Conservation (phyloP, 2,888 invertebrate species). For the Erebia aethiops region DNA sequence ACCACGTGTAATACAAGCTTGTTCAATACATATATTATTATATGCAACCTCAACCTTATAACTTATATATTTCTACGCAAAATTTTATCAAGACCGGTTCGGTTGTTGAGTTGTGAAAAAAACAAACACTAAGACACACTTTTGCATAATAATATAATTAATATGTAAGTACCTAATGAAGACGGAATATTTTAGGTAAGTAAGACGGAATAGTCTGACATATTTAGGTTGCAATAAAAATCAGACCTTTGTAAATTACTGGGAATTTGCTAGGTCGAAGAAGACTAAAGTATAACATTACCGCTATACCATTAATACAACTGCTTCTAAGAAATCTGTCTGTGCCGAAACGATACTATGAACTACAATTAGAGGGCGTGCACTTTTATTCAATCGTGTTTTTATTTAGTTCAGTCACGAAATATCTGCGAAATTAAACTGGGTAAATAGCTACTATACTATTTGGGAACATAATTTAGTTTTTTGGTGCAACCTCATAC, state of each 20-base stretch:
- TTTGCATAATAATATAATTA: too few relatives aligned
- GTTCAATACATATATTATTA: too few relatives aligned
- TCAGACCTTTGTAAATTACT: slow-evolving; percentile 4
- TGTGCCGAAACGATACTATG: slow-evolving; percentile 18
- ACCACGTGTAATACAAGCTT: too few relatives aligned
- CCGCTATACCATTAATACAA: background rate
- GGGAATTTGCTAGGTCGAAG: background rate
- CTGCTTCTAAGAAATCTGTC: slow-evolving; percentile 19
- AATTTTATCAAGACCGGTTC: too few relatives aligned
- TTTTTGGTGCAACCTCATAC: background rate
- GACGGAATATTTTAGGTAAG: too few relatives aligned
- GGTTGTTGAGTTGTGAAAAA: too few relatives aligned
- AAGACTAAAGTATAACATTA: slow-evolving; percentile 1
- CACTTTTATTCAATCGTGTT: slow-evolving; percentile 47
- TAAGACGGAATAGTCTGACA: too few relatives aligned
- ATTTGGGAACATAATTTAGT: background rate
- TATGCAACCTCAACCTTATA: too few relatives aligned
- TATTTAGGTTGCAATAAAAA: slow-evolving; percentile 1
- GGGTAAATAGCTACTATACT: slow-evolving; percentile 8
- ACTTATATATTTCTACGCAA: too few relatives aligned
- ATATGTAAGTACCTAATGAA: too few relatives aligned
- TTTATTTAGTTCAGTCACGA: slow-evolving; percentile 54
- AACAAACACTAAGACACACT: too few relatives aligned
- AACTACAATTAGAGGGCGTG: slow-evolving; percentile 24
- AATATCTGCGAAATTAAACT: slow-evolving; percentile 41